Evolutionary conservation across 92 coral and sea anemone genomes (phyloP), one percentile per base, ranked within the genome.

Genomic region (Plumapathes pennacea): DNA sequence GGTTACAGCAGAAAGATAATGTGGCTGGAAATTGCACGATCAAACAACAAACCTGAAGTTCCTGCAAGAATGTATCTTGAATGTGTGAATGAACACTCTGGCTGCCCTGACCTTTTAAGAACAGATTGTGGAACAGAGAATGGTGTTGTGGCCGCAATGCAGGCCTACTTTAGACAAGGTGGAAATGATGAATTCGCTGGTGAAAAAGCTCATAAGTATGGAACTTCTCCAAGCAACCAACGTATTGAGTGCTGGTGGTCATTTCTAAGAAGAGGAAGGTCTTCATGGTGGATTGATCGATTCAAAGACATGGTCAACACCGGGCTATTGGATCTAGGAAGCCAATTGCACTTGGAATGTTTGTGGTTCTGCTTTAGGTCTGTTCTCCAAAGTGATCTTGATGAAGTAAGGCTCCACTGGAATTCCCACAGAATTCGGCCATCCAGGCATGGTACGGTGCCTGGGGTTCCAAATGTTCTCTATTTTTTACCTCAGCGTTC

Each of bases 401-500:
- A 83, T 31, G 72, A 77, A 29, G 85, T 84, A 50, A 67, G 51
- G 47, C 72, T 57, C 38, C 85, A 84, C 32, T 84, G 85, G 90
- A 84, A 77, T 55, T 71, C 55, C 36, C 85, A 84, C 58, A 62
- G 63, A 56, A 84, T 78, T 25, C 71, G 85, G 15, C 31, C 43
- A 24, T 72, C 82, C 51, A 47, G 79, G 2, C 82, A 77, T 71
- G 84, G 60, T 46, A 62, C 90, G 54, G 70, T 84, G 38, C 54
- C 90, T 29, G 90, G 85, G 25, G 73, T 78, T 14, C 84, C 90
- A 31, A 84, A 83, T 32, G 53, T 76, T 57, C 60, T 83, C 53
- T 70, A 50, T 40, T 70, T 43, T 62, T 72, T 83, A 46, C 80
- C 84, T 30, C 80, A 83, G 39, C 41, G 30, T 42, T 62, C 65